Conservation (phyloP, 2,888 invertebrate species). For the Amphimallon solstitiale region DNA sequence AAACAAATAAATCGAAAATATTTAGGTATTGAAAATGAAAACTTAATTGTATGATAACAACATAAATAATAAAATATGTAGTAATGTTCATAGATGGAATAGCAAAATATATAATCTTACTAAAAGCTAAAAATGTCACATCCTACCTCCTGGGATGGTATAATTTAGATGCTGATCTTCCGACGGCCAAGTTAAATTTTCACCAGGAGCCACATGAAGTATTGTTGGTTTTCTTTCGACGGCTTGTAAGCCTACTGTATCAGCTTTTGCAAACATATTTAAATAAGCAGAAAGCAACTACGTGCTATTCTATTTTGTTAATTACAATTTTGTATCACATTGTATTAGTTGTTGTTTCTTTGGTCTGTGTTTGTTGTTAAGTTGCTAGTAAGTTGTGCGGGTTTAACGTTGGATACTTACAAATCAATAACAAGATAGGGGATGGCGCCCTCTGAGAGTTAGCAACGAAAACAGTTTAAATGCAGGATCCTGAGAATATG, state of each 20-base stretch:
- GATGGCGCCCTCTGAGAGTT: conserved; percentile 7
- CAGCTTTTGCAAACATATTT: conserved; percentile 52
- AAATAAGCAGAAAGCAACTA: background rate
- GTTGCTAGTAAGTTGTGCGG: background rate
- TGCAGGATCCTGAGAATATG: conserved; percentile 5
- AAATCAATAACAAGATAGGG: conserved; percentile 1
- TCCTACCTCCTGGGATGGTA: conserved; percentile 60
- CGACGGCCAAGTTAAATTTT: conserved; percentile 58
- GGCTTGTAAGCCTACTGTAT: conserved; percentile 56
- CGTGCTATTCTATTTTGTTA: background rate
- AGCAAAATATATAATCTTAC: background rate
- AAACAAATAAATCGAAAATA: too few species aligned
- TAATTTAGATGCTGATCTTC: conserved; percentile 59
- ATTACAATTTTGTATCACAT: background rate
- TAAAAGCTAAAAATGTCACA: background rate
- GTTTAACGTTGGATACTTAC: background rate
- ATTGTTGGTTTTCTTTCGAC: conserved; percentile 59
- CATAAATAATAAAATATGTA: background rate
- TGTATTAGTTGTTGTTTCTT: background rate
- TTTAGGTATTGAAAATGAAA: too few species aligned
- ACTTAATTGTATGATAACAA: too few species aligned
- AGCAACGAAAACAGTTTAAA: background rate
- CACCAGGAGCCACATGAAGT: conserved; percentile 57
- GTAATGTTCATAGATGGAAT: background rate
- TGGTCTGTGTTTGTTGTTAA: conserved; percentile 8